Evolutionary conservation across 1,140 invertebrate genomes (phyloP), one percentile per base, ranked within the genome.

Genomic region (Platyscapa corneri): DNA sequence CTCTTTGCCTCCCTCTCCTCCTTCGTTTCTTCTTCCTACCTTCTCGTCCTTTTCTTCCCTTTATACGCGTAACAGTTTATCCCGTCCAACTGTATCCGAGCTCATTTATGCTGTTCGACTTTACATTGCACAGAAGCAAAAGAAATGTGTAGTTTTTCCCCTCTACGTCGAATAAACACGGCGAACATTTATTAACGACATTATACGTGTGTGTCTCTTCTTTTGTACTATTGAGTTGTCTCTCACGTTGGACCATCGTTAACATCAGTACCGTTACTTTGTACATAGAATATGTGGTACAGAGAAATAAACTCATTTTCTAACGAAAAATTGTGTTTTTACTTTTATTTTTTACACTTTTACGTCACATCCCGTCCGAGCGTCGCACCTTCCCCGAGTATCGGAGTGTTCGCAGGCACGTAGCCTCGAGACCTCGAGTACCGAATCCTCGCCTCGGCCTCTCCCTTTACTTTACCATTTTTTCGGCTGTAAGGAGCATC

Each of bases 231-330:
- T 88, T 89, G 90, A 92, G 90, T 93, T 90, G 89, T 91, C 87
- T 90, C 89, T 90, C 88, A 89, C 88, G 90, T 88, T 89, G 86
- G 92, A 91, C 88, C 89, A 91, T 92, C 91, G 91, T 92, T 92
- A 91, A 91, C 90, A 89, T 92, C 91, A 90, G 91, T 93, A 93
- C 90, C 91, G 89, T 92, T 91, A 92, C 89, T 90, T 93, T 93
- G 93, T 93, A 93, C 91, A 93, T 93, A 93, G 89, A 91, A 89
- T 92, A 91, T 92, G 90, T 91, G 92, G 91, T 92, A 93, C 90
- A 90, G 92, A 92, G 92, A 93, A 93, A 93, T 93, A 93, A 93
- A 93, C 91, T 92, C 92, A 93, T 93, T 93, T 93, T 93, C 91
- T 92, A 92, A 93, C 90, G 91, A 93, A 91, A 74, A 42, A 53